These are phyloP conservation scores for Notolepis coatsorum DNA, from an alignment of 2,797 vertebrate genomes.

Conservation along the genomic window DNA sequence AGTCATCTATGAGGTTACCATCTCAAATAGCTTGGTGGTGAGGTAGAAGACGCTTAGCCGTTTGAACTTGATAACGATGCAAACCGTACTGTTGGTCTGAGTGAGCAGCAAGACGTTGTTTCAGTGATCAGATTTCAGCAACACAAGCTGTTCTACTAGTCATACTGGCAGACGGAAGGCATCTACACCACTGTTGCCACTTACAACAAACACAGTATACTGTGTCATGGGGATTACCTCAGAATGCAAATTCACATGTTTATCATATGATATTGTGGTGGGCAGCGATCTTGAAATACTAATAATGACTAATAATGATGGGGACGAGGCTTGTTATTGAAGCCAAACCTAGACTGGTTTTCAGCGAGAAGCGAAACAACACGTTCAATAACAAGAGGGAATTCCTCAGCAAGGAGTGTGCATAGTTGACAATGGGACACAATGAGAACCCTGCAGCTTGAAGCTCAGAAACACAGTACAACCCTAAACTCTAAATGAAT, in stretches of 20 bases:
- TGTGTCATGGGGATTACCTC: too few species aligned
- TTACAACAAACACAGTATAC: not conserved
- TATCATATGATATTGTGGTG: conserved; percentile 18
- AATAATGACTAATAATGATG: conserved; percentile 32
- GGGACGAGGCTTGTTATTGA: too few species aligned
- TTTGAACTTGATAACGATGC: conserved; percentile 32
- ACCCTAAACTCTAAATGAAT: not conserved
- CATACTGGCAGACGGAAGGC: conserved; percentile 2
- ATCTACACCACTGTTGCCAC: not conserved
- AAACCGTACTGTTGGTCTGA: not conserved
- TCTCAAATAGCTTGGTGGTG: conserved; percentile 27
- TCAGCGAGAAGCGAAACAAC: conserved; percentile 1
- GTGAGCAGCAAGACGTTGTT: conserved; percentile 12
- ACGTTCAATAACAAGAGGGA: conserved; percentile 22
- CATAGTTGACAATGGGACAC: conserved; percentile 17
- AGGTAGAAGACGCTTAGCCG: conserved; percentile 30
- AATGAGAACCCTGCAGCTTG: too few species aligned
- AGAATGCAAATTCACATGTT: not conserved
- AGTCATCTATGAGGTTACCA: not conserved
- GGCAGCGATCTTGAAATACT: conserved; percentile 28
- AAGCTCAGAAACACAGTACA: not conserved
- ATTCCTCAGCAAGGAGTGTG: conserved; percentile 62
- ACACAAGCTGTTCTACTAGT: conserved; percentile 23
- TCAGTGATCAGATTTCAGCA: conserved; percentile 4
- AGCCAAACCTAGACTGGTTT: conserved; percentile 58